Evolutionary conservation across 2,113 vertebrate species (phyloP).

Genomic region (Megaleporinus macrocephalus): DNA sequence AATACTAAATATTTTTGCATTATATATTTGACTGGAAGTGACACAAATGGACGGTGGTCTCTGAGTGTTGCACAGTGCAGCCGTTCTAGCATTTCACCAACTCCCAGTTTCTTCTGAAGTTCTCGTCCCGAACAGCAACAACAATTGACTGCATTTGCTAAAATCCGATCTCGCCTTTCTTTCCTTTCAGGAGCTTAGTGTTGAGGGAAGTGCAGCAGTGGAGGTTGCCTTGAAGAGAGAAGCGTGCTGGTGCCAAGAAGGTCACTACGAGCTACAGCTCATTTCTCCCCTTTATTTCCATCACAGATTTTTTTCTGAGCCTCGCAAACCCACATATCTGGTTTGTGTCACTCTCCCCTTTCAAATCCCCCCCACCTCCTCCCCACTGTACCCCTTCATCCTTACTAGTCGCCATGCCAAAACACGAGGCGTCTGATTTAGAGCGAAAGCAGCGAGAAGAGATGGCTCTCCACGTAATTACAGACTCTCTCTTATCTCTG

Average conservation of each 20-base stretch:
- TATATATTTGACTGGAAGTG: too few species aligned
- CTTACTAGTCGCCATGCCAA: slow-evolving; percentile 85
- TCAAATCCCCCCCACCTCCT: slow-evolving; percentile 59
- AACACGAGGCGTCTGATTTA: slow-evolving; percentile 91
- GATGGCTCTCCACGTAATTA: slow-evolving; percentile 90
- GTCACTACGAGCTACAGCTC: slow-evolving; percentile 47
- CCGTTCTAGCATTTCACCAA: too few species aligned
- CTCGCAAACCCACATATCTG: slow-evolving; percentile 88
- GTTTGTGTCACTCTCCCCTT: slow-evolving; percentile 84
- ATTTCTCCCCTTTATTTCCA: slow-evolving; percentile 43
- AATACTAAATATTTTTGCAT: too few species aligned
- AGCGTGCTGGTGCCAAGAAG: slow-evolving; percentile 44
- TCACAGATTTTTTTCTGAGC: slow-evolving; percentile 83
- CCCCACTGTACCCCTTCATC: slow-evolving; percentile 60
- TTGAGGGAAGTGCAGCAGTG: slow-evolving; percentile 40
- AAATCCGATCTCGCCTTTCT: background rate
- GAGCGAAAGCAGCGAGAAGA: slow-evolving; percentile 87
- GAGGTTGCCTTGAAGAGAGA: slow-evolving; percentile 44
- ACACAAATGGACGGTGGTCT: too few species aligned
- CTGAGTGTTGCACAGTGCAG: too few species aligned
- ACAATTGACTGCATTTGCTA: background rate
- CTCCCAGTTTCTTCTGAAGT: background rate
- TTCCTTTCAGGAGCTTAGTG: background rate
- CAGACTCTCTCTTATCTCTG: slow-evolving; percentile 88
- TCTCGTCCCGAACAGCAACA: background rate